Conservation (phyloP, 2,888 invertebrate species). For the Cotesia congregata region DNA sequence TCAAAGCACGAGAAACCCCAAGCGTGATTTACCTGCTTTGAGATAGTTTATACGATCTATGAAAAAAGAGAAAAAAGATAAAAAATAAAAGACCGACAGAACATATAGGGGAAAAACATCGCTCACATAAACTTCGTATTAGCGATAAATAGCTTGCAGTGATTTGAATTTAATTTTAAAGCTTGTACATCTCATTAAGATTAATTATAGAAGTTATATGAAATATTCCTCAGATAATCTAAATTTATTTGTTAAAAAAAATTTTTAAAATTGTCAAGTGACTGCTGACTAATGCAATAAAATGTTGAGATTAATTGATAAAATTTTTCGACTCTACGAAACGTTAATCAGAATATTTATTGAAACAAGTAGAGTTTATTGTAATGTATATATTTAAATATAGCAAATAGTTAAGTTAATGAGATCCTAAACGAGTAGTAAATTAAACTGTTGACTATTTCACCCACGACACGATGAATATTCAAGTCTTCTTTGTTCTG, state of each 20-base stretch:
- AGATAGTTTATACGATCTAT: constrained; percentile 32
- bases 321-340: too few relatives aligned
- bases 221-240: too few relatives aligned
- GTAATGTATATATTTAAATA: neutral
- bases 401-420: constrained; percentile 4
- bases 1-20: constrained; percentile 25
- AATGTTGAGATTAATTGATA: too few relatives aligned
- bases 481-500: constrained; percentile 37
- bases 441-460: constrained; percentile 30
- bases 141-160: neutral
- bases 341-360: neutral
- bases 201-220: too few relatives aligned
- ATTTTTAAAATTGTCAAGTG: too few relatives aligned
- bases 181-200: too few relatives aligned
- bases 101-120: neutral
- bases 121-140: neutral
- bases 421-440: neutral
- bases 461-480: constrained; percentile 31
- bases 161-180: neutral
- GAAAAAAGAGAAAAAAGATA: constrained; percentile 12
- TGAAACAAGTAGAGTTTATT: neutral
- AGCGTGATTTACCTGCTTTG: constrained; percentile 26
- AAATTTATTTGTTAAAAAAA: too few relatives aligned
- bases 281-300: too few relatives aligned
- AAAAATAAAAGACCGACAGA: neutral